phyloP scores from a whole-genome alignment of 2,888 invertebrate species.

The Pardosa pseudoannulata region DNA sequence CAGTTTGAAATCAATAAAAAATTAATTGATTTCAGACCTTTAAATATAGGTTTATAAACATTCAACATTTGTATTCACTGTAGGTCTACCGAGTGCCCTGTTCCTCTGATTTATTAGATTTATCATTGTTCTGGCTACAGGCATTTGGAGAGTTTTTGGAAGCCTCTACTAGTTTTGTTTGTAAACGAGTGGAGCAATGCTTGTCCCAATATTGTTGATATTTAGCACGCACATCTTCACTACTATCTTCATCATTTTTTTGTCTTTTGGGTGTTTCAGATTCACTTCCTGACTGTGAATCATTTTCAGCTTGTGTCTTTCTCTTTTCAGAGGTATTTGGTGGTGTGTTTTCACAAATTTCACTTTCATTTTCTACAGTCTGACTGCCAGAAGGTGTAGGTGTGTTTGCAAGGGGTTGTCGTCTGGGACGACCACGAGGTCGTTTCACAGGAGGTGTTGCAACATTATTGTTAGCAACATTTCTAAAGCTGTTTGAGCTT shows the following conservation, averaged over 20 bases:
- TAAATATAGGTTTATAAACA: constrained; percentile 17
- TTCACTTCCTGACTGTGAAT: constrained; percentile 20
- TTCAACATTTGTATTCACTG: background rate
- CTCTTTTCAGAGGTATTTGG: constrained; percentile 45
- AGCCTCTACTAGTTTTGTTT: constrained; percentile 31
- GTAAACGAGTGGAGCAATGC: constrained; percentile 36
- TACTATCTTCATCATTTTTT: constrained; percentile 39
- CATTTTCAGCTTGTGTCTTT: constrained; percentile 18
- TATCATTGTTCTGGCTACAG: constrained; percentile 11
- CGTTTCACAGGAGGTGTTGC: background rate
- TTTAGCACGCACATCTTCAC: constrained; percentile 35
- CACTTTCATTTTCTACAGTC: constrained; percentile 11
- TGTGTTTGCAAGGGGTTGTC: background rate
- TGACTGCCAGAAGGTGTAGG: background rate
- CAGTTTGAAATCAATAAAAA: constrained; percentile 20
- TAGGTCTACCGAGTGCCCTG: constrained; percentile 46
- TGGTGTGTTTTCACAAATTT: constrained; percentile 59
- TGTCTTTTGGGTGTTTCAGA: constrained; percentile 43
- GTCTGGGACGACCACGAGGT: constrained; percentile 41
- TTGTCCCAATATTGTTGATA: constrained; percentile 64
- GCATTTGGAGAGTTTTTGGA: constrained; percentile 38
- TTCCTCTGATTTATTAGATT: constrained; percentile 30
- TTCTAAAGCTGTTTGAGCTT: background rate
- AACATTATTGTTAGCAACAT: background rate
- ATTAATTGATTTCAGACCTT: constrained; percentile 7